These are phyloP conservation scores for Rhopilema esculentum DNA, from an alignment of 30 jellyfish, hydroid and myxozoan genomes.

Conservation along the genomic window DNA sequence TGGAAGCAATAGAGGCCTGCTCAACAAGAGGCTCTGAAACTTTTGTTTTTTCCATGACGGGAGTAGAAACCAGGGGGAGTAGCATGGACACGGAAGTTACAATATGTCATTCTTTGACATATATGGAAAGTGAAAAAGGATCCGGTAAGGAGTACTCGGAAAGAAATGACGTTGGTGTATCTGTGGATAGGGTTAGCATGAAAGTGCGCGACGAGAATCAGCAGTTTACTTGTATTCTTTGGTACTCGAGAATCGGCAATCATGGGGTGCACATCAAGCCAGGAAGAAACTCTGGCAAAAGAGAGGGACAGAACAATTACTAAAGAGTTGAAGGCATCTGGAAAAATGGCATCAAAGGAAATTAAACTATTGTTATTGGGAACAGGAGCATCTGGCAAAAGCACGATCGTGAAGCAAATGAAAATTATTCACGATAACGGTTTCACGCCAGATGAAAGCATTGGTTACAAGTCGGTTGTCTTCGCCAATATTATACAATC, in stretches of 20 bases:
- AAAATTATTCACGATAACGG: constrained; percentile 66
- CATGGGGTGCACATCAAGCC: constrained; percentile 19
- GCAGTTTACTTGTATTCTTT: no score
- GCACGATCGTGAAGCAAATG: constrained; percentile 78
- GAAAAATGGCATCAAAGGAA: background rate
- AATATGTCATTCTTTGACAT: no score
- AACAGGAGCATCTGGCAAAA: constrained; percentile 55
- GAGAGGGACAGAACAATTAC: constrained; percentile 1
- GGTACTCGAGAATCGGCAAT: background rate
- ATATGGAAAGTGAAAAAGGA: no score
- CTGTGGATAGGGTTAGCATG: no score
- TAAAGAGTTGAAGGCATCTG: background rate
- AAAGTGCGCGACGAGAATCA: no score
- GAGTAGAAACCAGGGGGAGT: no score
- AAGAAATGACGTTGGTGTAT: no score
- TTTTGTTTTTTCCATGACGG: no score
- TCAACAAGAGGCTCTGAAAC: no score
- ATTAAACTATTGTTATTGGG: constrained; percentile 39
- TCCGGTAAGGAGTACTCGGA: no score
- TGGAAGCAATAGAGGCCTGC: no score
- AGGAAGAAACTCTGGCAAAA: background rate
- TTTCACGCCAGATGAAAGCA: constrained; percentile 50
- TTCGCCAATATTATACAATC: constrained; percentile 14
- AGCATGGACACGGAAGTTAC: no score
- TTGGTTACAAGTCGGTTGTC: background rate